phyloP scores from a whole-genome alignment of 2,113 vertebrate genomes.

The Syrmaticus mikado region DNA sequence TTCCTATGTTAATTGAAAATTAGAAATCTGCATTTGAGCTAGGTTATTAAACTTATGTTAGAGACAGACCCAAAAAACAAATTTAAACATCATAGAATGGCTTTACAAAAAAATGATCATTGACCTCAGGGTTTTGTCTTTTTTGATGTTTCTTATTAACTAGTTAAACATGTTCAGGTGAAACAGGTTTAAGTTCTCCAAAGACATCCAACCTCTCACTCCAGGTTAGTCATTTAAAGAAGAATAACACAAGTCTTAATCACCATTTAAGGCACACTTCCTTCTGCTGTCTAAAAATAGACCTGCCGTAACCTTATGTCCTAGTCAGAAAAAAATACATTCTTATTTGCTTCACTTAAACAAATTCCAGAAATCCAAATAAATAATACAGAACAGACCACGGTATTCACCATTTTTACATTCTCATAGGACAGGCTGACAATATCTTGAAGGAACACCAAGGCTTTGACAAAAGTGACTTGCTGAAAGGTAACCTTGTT shows the following conservation, averaged over 20 bases:
- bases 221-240: slow-evolving; percentile 87
- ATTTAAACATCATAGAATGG: slow-evolving; percentile 92
- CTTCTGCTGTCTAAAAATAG: slow-evolving; percentile 81
- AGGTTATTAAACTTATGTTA: slow-evolving; percentile 96
- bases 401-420: slow-evolving; percentile 40
- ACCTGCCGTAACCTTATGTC: slow-evolving; percentile 74
- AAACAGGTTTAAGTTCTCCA: slow-evolving; percentile 90
- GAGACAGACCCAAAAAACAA: slow-evolving; percentile 93
- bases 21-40: slow-evolving; percentile 92
- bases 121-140: slow-evolving; percentile 87
- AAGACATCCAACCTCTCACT: slow-evolving; percentile 89
- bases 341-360: slow-evolving; percentile 69
- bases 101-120: slow-evolving; percentile 90
- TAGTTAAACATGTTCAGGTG: slow-evolving; percentile 96
- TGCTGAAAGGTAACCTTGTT: slow-evolving; percentile 38
- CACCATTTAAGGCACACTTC: slow-evolving; percentile 80
- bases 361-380: slow-evolving; percentile 70
- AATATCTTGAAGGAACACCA: slow-evolving; percentile 66
- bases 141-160: slow-evolving; percentile 93
- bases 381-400: slow-evolving; percentile 48
- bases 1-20: slow-evolving; percentile 96
- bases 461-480: slow-evolving; percentile 88
- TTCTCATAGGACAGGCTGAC: slow-evolving; percentile 34
- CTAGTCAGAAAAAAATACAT: slow-evolving; percentile 76
- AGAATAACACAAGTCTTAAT: slow-evolving; percentile 79